These are phyloP conservation scores for Pollachius pollachius DNA, from an alignment of 2,113 vertebrate genomes.

Conservation along the genomic window DNA sequence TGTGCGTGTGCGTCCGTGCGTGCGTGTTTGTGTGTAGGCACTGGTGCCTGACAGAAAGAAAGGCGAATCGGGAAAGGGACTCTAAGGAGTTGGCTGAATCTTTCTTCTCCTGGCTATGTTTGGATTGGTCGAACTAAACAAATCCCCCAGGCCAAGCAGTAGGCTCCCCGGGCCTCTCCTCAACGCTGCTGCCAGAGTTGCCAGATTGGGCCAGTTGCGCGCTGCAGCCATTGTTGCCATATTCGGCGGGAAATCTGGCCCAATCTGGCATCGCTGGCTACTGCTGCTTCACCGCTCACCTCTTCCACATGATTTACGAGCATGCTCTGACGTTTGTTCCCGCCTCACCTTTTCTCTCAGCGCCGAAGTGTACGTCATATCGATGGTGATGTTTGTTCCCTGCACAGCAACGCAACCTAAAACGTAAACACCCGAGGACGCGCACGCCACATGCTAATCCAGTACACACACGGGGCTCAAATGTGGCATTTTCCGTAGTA, in stretches of 20 bases:
- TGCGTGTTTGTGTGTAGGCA: conserved; percentile 15
- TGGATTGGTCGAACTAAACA: conserved; percentile 75
- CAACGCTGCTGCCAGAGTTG: conserved; percentile 56
- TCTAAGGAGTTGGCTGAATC: conserved; percentile 18
- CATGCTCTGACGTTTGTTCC: conserved; percentile 59
- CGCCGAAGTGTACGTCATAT: no score
- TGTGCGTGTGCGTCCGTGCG: not conserved
- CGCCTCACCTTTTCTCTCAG: conserved; percentile 5
- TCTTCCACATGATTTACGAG: conserved; percentile 82
- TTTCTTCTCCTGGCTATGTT: conserved; percentile 73
- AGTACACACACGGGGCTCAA: no score
- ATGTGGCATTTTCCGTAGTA: no score
- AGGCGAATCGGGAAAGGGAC: conserved; percentile 13
- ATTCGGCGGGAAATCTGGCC: no score
- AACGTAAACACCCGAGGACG: not conserved
- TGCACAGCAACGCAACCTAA: conserved; percentile 15
- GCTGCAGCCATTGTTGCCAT: no score
- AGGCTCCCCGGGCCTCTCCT: conserved; percentile 59
- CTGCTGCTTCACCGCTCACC: conserved; percentile 79
- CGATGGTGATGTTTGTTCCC: not conserved
- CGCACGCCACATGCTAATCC: not conserved
- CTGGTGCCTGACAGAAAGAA: conserved; percentile 23
- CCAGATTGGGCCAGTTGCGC: no score
- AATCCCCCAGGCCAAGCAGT: conserved; percentile 77
- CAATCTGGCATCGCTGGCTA: no score